phyloP scores from a whole-genome alignment of 2,888 invertebrate species.

The Phlogophora meticulosa region DNA sequence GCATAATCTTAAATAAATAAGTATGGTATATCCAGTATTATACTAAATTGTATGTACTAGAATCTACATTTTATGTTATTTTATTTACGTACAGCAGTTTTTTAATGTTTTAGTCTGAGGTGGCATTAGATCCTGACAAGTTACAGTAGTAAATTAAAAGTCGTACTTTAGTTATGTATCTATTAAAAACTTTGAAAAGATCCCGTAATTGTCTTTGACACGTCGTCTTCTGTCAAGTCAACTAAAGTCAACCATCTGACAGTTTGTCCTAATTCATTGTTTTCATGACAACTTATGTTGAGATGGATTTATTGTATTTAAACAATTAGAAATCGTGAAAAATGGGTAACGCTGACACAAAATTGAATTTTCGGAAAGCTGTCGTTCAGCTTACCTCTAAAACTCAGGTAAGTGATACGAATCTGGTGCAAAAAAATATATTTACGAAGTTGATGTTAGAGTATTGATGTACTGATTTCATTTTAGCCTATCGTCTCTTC shows the following conservation, averaged over 20 bases:
- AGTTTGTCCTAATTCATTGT: slow-evolving; percentile 73
- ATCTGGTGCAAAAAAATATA: slow-evolving; percentile 49
- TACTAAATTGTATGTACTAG: too few relatives aligned
- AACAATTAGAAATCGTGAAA: slow-evolving; percentile 70
- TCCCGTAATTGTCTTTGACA: slow-evolving; percentile 66
- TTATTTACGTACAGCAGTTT: too few relatives aligned
- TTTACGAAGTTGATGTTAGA: slow-evolving; percentile 50
- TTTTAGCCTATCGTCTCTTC: slow-evolving; percentile 96
- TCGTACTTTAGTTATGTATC: too few relatives aligned
- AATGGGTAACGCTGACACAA: slow-evolving; percentile 99
- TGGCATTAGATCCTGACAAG: too few relatives aligned
- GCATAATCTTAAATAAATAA: too few relatives aligned
- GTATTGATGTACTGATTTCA: slow-evolving; percentile 71
- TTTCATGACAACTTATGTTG: slow-evolving; percentile 77
- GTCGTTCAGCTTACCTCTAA: slow-evolving; percentile 99
- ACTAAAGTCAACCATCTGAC: slow-evolving; percentile 30
- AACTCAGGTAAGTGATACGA: slow-evolving; percentile 94
- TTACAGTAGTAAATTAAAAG: too few relatives aligned
- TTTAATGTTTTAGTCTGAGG: too few relatives aligned
- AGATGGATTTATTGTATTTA: slow-evolving; percentile 80
- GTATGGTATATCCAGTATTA: too few relatives aligned
- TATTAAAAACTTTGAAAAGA: not conserved
- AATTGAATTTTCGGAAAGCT: slow-evolving; percentile 99
- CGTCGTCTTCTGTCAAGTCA: slow-evolving; percentile 63
- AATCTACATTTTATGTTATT: too few relatives aligned